phyloP scores from a whole-genome alignment of 1,140 invertebrate species.

The Psix sp. region DNA sequence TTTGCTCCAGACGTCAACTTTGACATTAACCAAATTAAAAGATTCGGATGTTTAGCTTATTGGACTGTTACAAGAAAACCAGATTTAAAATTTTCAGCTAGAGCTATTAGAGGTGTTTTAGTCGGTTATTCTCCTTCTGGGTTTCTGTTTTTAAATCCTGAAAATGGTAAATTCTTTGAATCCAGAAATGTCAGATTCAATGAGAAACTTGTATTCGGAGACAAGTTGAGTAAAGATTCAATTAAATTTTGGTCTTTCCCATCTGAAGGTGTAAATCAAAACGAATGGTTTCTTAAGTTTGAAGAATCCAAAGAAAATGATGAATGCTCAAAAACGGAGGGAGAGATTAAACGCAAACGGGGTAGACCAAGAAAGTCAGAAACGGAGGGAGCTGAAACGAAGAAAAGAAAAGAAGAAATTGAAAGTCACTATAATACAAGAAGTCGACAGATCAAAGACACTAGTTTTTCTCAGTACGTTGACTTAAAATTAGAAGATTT shows the following conservation, averaged over 20 bases:
- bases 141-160: no score
- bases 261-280: neutral
- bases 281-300: neutral
- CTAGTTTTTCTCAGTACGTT: neutral
- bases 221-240: neutral
- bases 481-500: no score
- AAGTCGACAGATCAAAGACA: neutral
- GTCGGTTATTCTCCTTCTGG: neutral
- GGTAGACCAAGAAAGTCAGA: neutral
- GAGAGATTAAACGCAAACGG: neutral
- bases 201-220: neutral
- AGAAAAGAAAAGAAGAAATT: neutral
- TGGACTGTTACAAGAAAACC: neutral
- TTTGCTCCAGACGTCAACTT: neutral
- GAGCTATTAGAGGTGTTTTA: neutral
- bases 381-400: neutral
- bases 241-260: neutral
- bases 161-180: neutral
- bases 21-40: neutral
- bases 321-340: neutral
- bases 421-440: neutral
- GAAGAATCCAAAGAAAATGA: neutral
- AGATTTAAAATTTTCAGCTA: neutral
- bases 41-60: neutral
- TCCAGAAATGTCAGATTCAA: neutral